Base-by-base conservation (phyloP, 2,113 vertebrate species). In the Meleagris gallopavo region DNA sequence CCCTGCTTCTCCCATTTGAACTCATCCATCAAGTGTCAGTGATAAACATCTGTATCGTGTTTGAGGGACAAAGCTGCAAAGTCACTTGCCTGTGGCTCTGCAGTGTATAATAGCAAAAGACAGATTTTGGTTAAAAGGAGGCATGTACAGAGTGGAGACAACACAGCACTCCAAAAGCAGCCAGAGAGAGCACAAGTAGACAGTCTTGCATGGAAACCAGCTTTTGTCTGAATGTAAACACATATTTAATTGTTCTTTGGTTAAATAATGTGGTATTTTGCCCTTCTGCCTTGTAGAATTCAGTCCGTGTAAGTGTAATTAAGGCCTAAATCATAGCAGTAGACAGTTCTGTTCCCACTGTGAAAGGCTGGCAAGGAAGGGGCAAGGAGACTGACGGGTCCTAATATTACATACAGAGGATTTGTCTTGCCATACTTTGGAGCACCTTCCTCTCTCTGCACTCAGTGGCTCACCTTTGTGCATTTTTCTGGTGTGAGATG, bases 1-100 rank as follows among this genome's bases (percentile, higher is more conserved):
- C 86, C 36, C 61, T 54, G 61, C 45, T 78, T 88, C 76, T 85
- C 69, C 43, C 41, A 30, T 88, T 98, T 98, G 97, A 98, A 98
- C 97, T 97, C 93, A 64, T 97, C 96, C 97, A 75, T 83, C 57
- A 73, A 90, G 36, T 24, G 40, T 86, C 17, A 2, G 52, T 69
- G 55, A 81, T 82, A 83, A 91, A 86, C 57, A 83, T 86, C 88
- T 74, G 62, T 75, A 55, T 46, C 50, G 16, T n/a, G 30, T 65
- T 89, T 64, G 38, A 80, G 60, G 43, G 82, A 67, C 38, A 61
- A 66, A 64, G n/a, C 38, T 41, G 61, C 55, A 43, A 82, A 93
- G 48, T 80, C 54, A 24, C 62, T 80, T 54, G 45, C 45, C 72
- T 60, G 52, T 41, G 40, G 52, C 67, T 86, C 55, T n/a, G 25